Conservation (phyloP, 2,113 vertebrate genomes). For the Naja naja region DNA sequence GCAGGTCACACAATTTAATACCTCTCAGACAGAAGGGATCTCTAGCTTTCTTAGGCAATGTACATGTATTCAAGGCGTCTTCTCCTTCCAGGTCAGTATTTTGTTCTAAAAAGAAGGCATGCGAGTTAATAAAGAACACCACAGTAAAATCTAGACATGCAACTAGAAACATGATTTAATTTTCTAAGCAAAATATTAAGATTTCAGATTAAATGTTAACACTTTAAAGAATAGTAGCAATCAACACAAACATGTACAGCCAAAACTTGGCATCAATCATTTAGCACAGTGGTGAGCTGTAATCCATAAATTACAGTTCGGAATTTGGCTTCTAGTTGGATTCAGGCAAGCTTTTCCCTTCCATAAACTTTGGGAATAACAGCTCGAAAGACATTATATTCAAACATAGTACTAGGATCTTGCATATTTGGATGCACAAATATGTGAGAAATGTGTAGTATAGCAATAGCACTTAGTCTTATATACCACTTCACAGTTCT, state of each 20-base stretch:
- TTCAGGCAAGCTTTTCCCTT: background rate
- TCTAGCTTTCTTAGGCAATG: slow-evolving; percentile 82
- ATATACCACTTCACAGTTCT: no score
- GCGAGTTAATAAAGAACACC: background rate
- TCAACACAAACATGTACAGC: background rate
- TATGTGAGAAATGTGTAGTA: background rate
- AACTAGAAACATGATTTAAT: background rate
- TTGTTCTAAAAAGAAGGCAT: slow-evolving; percentile 36
- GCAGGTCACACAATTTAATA: slow-evolving; percentile 38
- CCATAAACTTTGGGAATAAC: background rate
- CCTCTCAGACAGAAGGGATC: slow-evolving; percentile 89
- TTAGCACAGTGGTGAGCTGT: background rate
- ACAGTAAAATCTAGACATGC: background rate
- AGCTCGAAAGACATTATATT: background rate
- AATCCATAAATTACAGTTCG: background rate
- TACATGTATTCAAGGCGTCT: slow-evolving; percentile 21
- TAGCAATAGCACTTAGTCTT: no score
- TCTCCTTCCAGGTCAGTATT: slow-evolving; percentile 43
- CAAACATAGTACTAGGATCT: background rate
- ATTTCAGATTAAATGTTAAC: background rate
- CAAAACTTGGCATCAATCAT: background rate
- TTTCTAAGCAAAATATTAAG: background rate
- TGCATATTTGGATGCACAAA: background rate
- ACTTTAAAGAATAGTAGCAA: background rate
- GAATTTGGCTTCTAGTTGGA: background rate